phyloP scores from a whole-genome alignment of 2,888 invertebrate genomes.

The Octonoba sinensis region DNA sequence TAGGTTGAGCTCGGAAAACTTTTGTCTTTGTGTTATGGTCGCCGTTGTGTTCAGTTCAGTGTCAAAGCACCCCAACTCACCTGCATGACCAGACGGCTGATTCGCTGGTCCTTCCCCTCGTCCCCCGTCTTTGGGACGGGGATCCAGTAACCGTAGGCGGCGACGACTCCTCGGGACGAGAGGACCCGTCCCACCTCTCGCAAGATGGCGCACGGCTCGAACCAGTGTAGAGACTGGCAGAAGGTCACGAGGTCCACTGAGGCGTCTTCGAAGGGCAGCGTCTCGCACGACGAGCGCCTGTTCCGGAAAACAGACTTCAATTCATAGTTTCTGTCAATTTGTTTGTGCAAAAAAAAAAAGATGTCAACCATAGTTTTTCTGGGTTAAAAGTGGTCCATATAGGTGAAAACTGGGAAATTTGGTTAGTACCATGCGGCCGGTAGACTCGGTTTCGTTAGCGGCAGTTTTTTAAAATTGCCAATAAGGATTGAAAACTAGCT shows the following conservation, averaged over 20 bases:
- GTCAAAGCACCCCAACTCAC: too few species aligned
- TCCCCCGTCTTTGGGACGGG: constrained; percentile 42
- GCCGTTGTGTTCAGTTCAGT: too few species aligned
- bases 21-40: too few species aligned
- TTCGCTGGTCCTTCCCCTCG: constrained; percentile 8
- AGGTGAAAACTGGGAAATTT: too few species aligned
- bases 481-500: too few species aligned
- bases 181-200: constrained; percentile 56
- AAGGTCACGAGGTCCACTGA: constrained; percentile 55
- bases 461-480: too few species aligned
- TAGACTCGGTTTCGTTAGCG: too few species aligned
- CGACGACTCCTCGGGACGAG: constrained; percentile 49
- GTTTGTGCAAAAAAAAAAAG: background rate
- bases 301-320: background rate
- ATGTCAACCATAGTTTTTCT: too few species aligned
- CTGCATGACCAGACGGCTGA: too few species aligned
- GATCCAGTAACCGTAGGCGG: constrained; percentile 63
- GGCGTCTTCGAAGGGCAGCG: constrained; percentile 23
- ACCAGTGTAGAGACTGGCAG: constrained; percentile 63
- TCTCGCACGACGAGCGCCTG: constrained; percentile 33
- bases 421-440: too few species aligned
- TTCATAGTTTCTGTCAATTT: background rate
- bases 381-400: too few species aligned
- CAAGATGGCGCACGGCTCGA: constrained; percentile 50
- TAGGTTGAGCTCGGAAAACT: too few species aligned